phyloP scores from a whole-genome alignment of 35 echinoderm and acorn worm species.

The Ophioderma brevispina region DNA sequence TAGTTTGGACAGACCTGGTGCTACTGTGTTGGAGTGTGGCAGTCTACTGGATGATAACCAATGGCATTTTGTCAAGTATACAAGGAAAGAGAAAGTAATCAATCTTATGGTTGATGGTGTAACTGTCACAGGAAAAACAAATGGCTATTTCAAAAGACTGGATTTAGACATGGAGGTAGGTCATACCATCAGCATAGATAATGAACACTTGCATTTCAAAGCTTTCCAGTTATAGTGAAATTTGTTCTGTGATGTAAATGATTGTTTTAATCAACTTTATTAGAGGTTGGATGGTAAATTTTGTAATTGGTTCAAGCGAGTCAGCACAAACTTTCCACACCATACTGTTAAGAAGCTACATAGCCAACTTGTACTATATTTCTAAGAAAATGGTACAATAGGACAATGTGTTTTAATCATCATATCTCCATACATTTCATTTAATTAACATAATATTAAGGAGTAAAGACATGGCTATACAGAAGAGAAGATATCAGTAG shows the following conservation, averaged over 20 bases:
- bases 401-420: no score
- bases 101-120: slow-evolving; percentile 57
- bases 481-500: no score
- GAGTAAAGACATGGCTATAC: no score
- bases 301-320: neutral
- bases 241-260: neutral
- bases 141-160: slow-evolving; percentile 55
- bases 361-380: no score
- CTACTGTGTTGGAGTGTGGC: slow-evolving; percentile 38
- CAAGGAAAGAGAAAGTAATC: slow-evolving; percentile 37
- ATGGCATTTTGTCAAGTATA: slow-evolving; percentile 75
- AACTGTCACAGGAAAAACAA: slow-evolving; percentile 35
- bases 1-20: neutral
- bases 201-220: neutral
- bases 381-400: no score
- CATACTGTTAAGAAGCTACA: no score
- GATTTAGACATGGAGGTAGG: slow-evolving; percentile 72
- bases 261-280: neutral
- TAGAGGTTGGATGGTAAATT: neutral
- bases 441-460: no score
- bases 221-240: neutral
- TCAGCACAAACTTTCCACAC: no score
- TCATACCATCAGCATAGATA: neutral
- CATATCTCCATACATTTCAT: no score
- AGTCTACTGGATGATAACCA: slow-evolving; percentile 80